Evolutionary conservation across 2,797 vertebrate genomes (phyloP).

Genomic region (Platyrinchus mystaceus): DNA sequence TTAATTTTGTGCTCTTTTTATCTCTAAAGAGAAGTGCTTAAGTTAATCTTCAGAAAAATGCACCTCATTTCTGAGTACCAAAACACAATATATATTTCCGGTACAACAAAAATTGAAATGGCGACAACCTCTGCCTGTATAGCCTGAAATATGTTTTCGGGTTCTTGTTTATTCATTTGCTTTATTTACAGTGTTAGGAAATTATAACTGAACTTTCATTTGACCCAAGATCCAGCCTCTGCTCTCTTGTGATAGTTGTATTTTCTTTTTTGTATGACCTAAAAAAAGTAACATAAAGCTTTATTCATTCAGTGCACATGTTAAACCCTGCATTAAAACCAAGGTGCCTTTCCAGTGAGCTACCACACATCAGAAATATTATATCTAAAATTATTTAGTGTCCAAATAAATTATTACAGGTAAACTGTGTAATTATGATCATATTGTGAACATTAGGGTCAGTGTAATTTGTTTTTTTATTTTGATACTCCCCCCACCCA

Average conservation of each 20-base stretch:
- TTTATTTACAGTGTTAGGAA: background rate
- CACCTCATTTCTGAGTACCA: background rate
- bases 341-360: background rate
- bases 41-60: background rate
- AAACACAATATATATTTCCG: background rate
- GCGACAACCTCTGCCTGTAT: background rate
- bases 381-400: background rate
- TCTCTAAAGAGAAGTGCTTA: background rate
- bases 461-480: background rate
- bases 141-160: background rate
- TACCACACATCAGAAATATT: background rate
- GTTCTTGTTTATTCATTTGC: background rate
- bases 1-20: background rate
- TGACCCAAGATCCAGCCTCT: background rate
- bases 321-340: background rate
- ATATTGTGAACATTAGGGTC: background rate
- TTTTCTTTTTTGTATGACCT: background rate
- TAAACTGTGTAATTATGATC: background rate
- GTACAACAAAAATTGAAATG: background rate
- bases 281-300: background rate
- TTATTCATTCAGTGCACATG: background rate
- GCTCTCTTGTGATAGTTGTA: background rate
- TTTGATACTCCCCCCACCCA: fast-evolving
- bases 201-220: background rate
- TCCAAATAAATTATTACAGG: background rate